Percentiles rank a stretch among this genome's conserved stretches.
phyloP scores from a whole-genome alignment of 2,797 vertebrate genomes.

The Gambelia wislizenii region DNA sequence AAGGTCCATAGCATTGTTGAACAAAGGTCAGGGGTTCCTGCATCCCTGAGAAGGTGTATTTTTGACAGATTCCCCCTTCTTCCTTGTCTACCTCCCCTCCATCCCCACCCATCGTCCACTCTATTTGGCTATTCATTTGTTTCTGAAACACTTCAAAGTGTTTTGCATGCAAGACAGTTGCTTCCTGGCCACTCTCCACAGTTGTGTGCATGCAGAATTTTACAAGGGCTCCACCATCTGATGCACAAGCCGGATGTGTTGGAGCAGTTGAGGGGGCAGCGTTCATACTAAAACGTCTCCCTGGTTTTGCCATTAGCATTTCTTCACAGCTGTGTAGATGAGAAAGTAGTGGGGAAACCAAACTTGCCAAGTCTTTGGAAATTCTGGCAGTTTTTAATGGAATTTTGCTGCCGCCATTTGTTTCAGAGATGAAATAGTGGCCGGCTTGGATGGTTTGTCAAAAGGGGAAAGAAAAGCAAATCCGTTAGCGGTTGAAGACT shows the following conservation, averaged over 20 bases:
- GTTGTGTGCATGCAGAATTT: not conserved
- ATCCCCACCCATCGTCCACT: not conserved
- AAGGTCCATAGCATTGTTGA: not conserved
- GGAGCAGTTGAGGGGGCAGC: not conserved
- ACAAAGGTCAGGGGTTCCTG: no score
- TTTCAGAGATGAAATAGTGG: not conserved
- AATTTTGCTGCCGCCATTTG: not conserved
- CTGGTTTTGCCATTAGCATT: not conserved
- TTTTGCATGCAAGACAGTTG: not conserved
- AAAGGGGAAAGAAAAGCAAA: not conserved
- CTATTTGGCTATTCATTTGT: not conserved
- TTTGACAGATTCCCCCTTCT: not conserved
- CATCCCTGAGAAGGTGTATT: not conserved
- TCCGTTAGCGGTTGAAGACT: not conserved
- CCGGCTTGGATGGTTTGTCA: not conserved
- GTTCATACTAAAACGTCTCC: not conserved
- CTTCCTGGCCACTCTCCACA: fast-evolving
- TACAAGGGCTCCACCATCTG: no score
- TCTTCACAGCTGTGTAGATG: not conserved
- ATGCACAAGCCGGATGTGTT: no score
- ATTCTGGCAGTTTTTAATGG: not conserved
- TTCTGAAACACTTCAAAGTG: not conserved
- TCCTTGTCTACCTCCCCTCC: not conserved
- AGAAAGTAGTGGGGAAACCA: not conserved
- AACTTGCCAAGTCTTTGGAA: not conserved